Evolutionary conservation across 2,113 vertebrate species (phyloP).

Genomic region (Myotis yumanensis): DNA sequence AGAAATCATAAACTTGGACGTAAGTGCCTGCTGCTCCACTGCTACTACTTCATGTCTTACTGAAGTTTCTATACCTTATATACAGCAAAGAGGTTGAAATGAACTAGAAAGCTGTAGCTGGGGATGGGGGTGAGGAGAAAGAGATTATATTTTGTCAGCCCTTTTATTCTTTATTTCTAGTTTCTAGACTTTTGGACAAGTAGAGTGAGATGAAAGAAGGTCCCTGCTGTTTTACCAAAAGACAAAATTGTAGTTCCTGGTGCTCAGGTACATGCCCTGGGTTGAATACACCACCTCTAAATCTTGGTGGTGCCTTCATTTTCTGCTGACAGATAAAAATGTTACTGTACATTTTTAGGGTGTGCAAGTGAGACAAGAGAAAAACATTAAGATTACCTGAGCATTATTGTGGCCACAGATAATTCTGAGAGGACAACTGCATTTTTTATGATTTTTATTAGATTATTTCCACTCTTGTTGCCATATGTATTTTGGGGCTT

Average conservation of each 20-base stretch:
- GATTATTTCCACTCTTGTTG: background rate
- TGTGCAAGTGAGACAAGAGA: background rate
- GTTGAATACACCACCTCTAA: background rate
- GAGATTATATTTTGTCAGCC: background rate
- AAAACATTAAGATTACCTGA: background rate
- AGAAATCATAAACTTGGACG: conserved; percentile 46
- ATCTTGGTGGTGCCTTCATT: conserved; percentile 12
- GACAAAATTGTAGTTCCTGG: background rate
- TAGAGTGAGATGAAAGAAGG: conserved; percentile 34
- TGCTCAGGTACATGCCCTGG: background rate
- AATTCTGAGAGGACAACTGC: background rate
- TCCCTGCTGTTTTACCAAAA: conserved; percentile 15
- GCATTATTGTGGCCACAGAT: background rate
- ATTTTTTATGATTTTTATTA: background rate
- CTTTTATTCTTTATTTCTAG: conserved; percentile 36
- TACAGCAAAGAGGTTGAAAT: conserved; percentile 52
- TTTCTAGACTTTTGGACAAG: conserved; percentile 7
- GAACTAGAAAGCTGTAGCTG: conserved; percentile 51
- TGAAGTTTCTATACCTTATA: conserved; percentile 48
- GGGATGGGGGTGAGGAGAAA: background rate
- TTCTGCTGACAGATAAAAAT: background rate
- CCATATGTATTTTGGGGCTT: background rate
- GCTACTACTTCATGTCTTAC: conserved; percentile 23
- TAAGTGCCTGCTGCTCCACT: background rate
- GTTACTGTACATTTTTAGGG: background rate